Conservation (phyloP, 2,797 vertebrate genomes). For the Tangara arthus region DNA sequence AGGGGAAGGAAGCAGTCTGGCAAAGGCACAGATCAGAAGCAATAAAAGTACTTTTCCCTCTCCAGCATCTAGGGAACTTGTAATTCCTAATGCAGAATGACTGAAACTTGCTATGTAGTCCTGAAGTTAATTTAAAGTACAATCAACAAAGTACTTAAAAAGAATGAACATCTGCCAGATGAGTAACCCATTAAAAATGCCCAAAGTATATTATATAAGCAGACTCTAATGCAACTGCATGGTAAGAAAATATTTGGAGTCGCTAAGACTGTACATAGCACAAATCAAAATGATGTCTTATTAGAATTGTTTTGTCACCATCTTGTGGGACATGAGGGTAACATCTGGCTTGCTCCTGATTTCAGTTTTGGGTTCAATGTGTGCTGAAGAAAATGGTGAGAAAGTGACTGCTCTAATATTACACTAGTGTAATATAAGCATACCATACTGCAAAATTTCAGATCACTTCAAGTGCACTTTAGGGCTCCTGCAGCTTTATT, state of each 20-base stretch:
- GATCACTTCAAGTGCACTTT: not conserved
- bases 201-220: not conserved
- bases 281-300: not conserved
- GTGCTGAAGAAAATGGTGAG: not conserved
- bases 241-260: conserved; percentile 1
- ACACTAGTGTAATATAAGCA: not conserved
- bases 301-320: conserved; percentile 40
- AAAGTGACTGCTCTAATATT: not conserved
- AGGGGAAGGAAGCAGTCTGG: not conserved
- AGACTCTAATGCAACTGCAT: not conserved
- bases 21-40: not conserved
- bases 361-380: not conserved
- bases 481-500: not conserved
- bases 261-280: not conserved
- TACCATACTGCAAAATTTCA: not conserved
- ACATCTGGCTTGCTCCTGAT: not conserved
- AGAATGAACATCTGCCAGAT: not conserved
- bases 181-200: not conserved
- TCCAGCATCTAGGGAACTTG: not conserved
- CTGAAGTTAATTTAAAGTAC: conserved; percentile 16
- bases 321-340: conserved; percentile 14
- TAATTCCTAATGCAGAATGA: not conserved
- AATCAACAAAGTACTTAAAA: not conserved
- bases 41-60: not conserved
- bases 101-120: not conserved